Conservation (phyloP, 2,797 vertebrate species). For the Chrosomus eos region DNA sequence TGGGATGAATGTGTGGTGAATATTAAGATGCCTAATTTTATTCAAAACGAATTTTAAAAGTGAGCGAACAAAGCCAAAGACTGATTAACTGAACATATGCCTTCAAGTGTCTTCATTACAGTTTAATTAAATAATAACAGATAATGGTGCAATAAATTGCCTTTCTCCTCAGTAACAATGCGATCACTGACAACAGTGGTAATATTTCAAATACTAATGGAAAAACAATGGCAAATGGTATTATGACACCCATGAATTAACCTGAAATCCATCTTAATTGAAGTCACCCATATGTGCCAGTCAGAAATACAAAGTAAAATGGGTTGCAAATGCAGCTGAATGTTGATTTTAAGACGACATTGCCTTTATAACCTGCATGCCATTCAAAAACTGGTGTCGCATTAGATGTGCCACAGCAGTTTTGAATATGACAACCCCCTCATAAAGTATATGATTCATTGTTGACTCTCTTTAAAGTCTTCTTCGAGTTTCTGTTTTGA, state of each 20-base stretch:
- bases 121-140: slow-evolving; percentile 9
- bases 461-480: slow-evolving; percentile 16
- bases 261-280: not conserved
- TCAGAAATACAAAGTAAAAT: not conserved
- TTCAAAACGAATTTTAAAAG: slow-evolving; percentile 6
- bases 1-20: slow-evolving; percentile 14
- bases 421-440: not conserved
- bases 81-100: slow-evolving; percentile 24
- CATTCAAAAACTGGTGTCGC: not conserved
- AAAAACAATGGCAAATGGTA: not conserved
- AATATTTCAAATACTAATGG: not conserved
- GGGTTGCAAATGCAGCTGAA: not conserved
- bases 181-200: not conserved
- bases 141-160: slow-evolving; percentile 23
- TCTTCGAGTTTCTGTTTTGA: slow-evolving; percentile 11
- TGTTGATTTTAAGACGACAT: not conserved
- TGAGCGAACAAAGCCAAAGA: slow-evolving; percentile 14
- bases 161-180: slow-evolving; percentile 1
- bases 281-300: not conserved
- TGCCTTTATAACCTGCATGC: not conserved
- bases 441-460: slow-evolving; percentile 1
- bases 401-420: not conserved
- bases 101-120: slow-evolving; percentile 14
- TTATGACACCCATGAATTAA: slow-evolving; percentile 6
- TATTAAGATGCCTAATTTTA: slow-evolving; percentile 3